Base-by-base conservation (phyloP, 2,797 vertebrate species). In the Sternotherus odoratus region DNA sequence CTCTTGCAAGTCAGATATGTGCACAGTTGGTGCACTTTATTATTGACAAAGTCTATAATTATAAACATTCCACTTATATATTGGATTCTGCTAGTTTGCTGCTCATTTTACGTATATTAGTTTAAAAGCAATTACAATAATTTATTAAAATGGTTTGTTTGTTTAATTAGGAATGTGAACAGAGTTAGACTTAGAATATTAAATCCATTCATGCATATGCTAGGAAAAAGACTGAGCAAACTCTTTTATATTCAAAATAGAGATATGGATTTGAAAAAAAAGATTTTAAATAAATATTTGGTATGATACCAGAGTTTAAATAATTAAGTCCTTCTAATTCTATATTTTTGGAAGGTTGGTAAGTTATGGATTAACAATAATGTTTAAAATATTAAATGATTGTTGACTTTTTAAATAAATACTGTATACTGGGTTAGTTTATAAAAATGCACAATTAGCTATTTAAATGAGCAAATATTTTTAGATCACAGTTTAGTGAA, bases 31-130 rank as follows among this genome's bases (percentile, higher is more conserved):
- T 97, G 93, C 91, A 89, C 96, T 97, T 95, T 97, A 96, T 94
- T 97, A 97, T 97, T 98, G 97, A 97, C 97, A 96, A 97, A 97
- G 91, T 95, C 96, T 97, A 39, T 96, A 97, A 97, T 98, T 97
- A 97, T 95, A 96, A 97, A 97, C 97, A 97, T 97, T 96, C 95
- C 95, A 97, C 83, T 88, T 96, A 85, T 95, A 97, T 96, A 95
- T 97, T 97, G 96, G 79, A 96, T 97, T 95, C 83, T 57, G 79
- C 87, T 97, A 86, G 6, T 97, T 97, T 97, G 95, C 95, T 95
- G 95, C 96, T 97, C 93, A 87, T 96, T 74, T 21, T 96, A 96
- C 75, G 66, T 95, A 86, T 96, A 94, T 56, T 90, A 95, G 91
- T 93, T 97, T 95, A 79, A 82, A 96, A 96, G 75, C 93, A 98